These are phyloP conservation scores for Illadopsis cleaveri DNA, from an alignment of 2,113 vertebrate genomes.

Conservation along the genomic window DNA sequence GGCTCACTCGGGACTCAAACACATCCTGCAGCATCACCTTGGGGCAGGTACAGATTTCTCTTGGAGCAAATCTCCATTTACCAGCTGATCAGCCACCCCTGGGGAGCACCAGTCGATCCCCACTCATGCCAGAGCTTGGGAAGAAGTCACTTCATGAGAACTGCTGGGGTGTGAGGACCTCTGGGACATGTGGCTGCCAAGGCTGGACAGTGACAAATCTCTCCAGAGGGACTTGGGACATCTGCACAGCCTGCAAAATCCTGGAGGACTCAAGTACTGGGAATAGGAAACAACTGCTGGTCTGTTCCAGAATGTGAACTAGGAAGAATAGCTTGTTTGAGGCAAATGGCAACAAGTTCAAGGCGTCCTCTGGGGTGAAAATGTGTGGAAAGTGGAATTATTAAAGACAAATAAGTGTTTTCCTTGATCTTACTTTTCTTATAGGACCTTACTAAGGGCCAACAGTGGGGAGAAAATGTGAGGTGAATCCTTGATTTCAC, in stretches of 20 bases:
- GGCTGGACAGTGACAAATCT: background rate
- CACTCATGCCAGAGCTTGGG: background rate
- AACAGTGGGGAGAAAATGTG: background rate
- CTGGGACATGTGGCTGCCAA: accelerated
- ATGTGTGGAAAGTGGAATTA: background rate
- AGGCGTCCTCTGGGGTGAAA: background rate
- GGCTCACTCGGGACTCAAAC: background rate
- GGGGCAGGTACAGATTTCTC: background rate
- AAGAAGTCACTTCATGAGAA: background rate
- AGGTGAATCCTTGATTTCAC: background rate
- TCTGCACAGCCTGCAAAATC: background rate
- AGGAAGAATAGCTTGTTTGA: background rate
- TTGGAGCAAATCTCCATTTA: background rate
- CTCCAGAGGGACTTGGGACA: background rate
- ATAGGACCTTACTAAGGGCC: background rate
- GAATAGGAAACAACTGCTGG: background rate
- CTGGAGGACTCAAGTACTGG: background rate
- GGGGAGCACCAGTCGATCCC: background rate
- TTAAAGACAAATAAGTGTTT: background rate
- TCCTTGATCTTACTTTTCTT: background rate
- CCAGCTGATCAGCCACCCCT: background rate
- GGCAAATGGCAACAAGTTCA: background rate
- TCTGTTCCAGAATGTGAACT: background rate
- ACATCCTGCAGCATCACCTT: background rate
- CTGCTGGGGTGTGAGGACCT: background rate